Conservation (phyloP, 2,888 invertebrate species). For the Lasioglossum morio region DNA sequence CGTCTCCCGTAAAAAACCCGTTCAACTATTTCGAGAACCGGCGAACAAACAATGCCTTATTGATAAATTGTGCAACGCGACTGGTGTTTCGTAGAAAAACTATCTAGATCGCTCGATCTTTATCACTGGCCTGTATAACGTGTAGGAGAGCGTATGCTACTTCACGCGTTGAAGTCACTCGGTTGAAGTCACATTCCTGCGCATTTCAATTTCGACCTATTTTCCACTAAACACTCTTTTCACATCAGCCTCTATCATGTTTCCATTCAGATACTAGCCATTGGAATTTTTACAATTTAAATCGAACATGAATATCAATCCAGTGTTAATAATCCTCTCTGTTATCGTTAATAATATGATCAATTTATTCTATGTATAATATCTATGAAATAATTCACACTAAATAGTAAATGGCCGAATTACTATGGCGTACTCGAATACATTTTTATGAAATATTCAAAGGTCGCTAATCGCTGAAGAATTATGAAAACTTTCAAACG, state of each 20-base stretch:
- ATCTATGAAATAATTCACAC: neutral
- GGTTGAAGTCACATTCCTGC: neutral
- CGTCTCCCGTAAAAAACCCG: constrained; percentile 23
- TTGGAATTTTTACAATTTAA: neutral
- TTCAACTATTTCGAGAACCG: constrained; percentile 31
- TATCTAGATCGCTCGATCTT: neutral
- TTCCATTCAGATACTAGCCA: neutral
- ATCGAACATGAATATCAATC: neutral
- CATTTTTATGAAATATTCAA: neutral
- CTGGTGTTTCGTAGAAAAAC: neutral
- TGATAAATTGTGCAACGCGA: constrained; percentile 9
- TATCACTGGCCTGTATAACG: neutral
- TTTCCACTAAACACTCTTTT: neutral
- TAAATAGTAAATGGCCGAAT: neutral
- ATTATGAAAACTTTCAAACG: neutral
- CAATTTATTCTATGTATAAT: no score
- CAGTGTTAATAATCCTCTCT: no score
- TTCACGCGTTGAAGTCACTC: neutral
- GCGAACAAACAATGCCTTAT: neutral
- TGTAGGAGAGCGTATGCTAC: neutral
- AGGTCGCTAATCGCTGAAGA: neutral
- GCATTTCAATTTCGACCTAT: neutral
- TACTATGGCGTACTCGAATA: neutral
- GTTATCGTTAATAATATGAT: no score
- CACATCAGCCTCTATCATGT: neutral